These are phyloP conservation scores for Pollenia angustigena DNA, from an alignment of 2,888 invertebrate species.

Conservation along the genomic window DNA sequence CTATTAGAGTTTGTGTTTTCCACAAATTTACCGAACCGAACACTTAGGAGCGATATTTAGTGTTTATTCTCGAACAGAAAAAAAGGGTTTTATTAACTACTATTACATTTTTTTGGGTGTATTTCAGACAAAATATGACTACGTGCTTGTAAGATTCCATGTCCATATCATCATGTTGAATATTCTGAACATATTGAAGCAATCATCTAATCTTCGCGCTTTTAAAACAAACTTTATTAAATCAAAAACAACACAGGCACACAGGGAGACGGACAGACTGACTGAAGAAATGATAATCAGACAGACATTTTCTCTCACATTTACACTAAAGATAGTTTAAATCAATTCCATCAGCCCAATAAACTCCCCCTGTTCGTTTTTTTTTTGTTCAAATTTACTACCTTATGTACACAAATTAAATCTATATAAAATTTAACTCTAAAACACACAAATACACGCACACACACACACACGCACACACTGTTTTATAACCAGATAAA, in stretches of 20 bases:
- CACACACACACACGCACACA: not conserved
- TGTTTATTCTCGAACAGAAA: too few species aligned
- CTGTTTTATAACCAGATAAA: slow-evolving; percentile 58
- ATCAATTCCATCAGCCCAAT: slow-evolving; percentile 58
- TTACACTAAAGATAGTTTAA: slow-evolving; percentile 28
- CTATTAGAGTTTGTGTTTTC: too few species aligned
- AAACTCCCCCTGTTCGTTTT: slow-evolving; percentile 47
- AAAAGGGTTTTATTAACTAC: not conserved
- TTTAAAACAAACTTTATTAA: slow-evolving; percentile 72
- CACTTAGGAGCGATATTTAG: too few species aligned
- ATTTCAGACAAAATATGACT: not conserved
- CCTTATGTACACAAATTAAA: slow-evolving; percentile 70
- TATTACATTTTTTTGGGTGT: slow-evolving; percentile 35
- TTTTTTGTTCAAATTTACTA: slow-evolving; percentile 33
- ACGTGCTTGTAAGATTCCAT: slow-evolving; percentile 15
- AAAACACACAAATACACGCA: not conserved
- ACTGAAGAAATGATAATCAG: not conserved
- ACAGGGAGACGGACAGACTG: not conserved
- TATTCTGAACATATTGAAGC: slow-evolving; percentile 83
- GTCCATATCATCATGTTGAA: slow-evolving; percentile 55
- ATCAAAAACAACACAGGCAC: slow-evolving; percentile 42
- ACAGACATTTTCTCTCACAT: not conserved
- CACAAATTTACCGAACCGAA: too few species aligned
- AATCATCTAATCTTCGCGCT: slow-evolving; percentile 84
- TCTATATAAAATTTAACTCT: slow-evolving; percentile 44